A percentile compares a stretch with the other conserved stretches of the same genome.
Conservation (phyloP, 2,797 vertebrate genomes). For the Percopsis omiscomaycus region DNA sequence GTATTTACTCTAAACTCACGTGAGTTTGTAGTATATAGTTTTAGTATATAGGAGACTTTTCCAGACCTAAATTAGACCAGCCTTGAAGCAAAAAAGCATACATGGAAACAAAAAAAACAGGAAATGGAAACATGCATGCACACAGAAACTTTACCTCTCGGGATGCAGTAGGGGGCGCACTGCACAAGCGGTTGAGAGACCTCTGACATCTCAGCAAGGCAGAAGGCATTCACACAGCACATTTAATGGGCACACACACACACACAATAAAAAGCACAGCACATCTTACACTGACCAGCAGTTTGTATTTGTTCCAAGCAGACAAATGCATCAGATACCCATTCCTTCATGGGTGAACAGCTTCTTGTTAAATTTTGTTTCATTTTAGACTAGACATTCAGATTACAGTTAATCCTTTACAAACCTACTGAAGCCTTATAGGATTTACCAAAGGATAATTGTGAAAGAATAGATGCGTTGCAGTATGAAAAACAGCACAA, state of each 20-base stretch:
- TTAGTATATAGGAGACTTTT: conserved; percentile 5
- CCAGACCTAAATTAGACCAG: conserved; percentile 33
- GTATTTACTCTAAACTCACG: conserved; percentile 13
- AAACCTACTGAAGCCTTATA: conserved; percentile 7
- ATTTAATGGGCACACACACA: conserved; percentile 5
- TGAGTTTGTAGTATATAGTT: background rate
- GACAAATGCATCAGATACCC: conserved; percentile 51
- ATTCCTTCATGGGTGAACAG: conserved; percentile 46
- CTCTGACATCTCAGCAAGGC: conserved; percentile 71
- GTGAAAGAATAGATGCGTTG: conserved; percentile 48
- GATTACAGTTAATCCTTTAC: background rate
- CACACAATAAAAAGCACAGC: conserved; percentile 8
- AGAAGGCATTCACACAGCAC: conserved; percentile 51
- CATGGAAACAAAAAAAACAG: conserved; percentile 25
- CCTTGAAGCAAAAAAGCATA: conserved; percentile 13
- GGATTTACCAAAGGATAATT: conserved; percentile 9
- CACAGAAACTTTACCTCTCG: conserved; percentile 67
- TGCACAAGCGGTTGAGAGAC: conserved; percentile 76
- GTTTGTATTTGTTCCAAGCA: conserved; percentile 47
- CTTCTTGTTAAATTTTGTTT: background rate
- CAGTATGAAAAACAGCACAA: conserved; percentile 10
- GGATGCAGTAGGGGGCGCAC: conserved; percentile 72
- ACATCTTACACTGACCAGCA: conserved; percentile 68
- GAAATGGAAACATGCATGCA: conserved; percentile 51
- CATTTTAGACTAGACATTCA: background rate